Percentiles rank a stretch among this genome's conserved stretches.
Conservation (phyloP, 1,140 invertebrate genomes). For the Euwallacea similis region DNA sequence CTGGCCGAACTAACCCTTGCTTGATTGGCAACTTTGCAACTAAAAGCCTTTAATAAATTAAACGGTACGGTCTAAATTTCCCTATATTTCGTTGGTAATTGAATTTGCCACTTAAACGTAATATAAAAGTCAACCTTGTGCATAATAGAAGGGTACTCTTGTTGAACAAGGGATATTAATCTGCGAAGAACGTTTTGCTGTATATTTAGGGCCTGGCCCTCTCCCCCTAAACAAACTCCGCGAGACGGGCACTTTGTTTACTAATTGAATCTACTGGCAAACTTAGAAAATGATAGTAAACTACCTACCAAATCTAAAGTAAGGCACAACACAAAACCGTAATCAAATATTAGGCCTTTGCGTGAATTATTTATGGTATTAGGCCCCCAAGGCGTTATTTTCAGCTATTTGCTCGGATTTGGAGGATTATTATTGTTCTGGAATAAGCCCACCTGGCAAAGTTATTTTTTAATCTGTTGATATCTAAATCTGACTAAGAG, state of each 20-base stretch:
- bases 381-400: background rate
- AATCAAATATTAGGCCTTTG: conserved; percentile 31
- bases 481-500: conserved; percentile 29
- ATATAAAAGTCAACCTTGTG: conserved; percentile 38
- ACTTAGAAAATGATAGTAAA: conserved; percentile 39
- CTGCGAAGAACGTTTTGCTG: conserved; percentile 38
- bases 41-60: conserved; percentile 36
- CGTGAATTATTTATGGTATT: conserved; percentile 32
- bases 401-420: conserved; percentile 20
- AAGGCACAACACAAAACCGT: conserved; percentile 35
- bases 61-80: conserved; percentile 21
- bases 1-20: no score
- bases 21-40: conserved; percentile 11
- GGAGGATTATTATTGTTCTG: conserved; percentile 21
- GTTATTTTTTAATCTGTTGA: background rate
- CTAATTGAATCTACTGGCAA: conserved; percentile 37
- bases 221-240: conserved; percentile 34
- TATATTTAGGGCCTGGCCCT: conserved; percentile 36
- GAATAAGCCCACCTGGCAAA: conserved; percentile 15
- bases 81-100: conserved; percentile 31
- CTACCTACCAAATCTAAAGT: conserved; percentile 24
- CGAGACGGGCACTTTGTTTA: conserved; percentile 38
- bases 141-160: conserved; percentile 35
- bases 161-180: conserved; percentile 40
- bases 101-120: conserved; percentile 40